Percentiles rank a stretch among this genome's conserved stretches.
Conservation (phyloP, 2,113 vertebrate genomes). For the Ceyx margarethae region DNA sequence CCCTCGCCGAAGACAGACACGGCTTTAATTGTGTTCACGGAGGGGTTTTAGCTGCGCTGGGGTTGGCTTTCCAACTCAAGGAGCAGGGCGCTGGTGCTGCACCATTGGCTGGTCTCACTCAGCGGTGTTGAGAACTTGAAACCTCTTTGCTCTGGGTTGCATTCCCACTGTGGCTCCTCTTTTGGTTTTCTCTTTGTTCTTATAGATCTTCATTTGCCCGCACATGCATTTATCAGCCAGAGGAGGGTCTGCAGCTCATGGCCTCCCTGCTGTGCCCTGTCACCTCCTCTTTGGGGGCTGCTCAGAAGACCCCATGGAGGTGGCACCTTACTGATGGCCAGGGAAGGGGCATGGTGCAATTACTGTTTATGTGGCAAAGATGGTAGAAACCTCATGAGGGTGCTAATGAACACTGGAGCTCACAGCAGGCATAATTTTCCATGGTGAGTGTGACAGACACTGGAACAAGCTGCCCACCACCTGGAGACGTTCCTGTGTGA, state of each 20-base stretch:
- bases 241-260: no score
- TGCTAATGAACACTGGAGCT: rapidly evolving
- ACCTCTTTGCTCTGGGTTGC: background rate
- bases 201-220: background rate
- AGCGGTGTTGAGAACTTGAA: background rate
- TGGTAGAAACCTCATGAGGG: background rate
- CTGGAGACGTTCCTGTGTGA: no score
- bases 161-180: background rate
- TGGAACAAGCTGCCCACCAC: no score
- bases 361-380: rapidly evolving
- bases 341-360: background rate
- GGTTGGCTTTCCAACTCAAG: background rate
- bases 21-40: background rate
- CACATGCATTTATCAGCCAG: no score
- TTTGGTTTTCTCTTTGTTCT: background rate
- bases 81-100: background rate
- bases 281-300: no score
- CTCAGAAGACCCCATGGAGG: background rate
- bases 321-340: background rate
- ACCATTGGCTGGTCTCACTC: background rate
- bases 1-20: background rate
- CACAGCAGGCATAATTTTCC: background rate
- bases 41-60: background rate
- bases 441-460: no score
- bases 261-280: no score